Conservation (phyloP, 2,113 vertebrate species). For the Oncorhynchus tshawytscha region DNA sequence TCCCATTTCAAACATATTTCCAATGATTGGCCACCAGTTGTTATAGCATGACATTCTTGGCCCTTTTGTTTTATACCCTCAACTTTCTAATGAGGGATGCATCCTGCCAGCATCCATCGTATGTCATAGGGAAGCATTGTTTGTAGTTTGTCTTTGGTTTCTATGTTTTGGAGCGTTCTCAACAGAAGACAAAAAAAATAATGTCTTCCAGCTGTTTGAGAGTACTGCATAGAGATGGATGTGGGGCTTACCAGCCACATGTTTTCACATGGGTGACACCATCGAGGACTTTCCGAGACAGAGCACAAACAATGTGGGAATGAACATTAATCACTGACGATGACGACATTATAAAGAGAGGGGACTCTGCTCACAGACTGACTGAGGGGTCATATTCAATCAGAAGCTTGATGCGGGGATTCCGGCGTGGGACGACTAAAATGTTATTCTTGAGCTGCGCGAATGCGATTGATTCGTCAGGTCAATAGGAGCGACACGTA, state of each 20-base stretch:
- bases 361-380: neutral
- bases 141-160: slow-evolving; percentile 34
- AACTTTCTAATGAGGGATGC: neutral
- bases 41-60: neutral
- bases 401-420: slow-evolving; percentile 15
- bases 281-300: slow-evolving; percentile 30
- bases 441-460: neutral
- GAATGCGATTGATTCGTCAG: neutral
- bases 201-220: slow-evolving; percentile 62
- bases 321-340: slow-evolving; percentile 61
- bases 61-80: neutral
- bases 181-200: slow-evolving; percentile 19
- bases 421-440: neutral
- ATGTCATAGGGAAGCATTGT: slow-evolving; percentile 1
- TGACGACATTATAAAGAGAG: slow-evolving; percentile 34
- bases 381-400: slow-evolving; percentile 41
- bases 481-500: too few species aligned
- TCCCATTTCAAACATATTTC: slow-evolving; percentile 18
- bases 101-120: neutral
- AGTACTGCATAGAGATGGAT: slow-evolving; percentile 8
- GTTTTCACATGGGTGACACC: too few species aligned
- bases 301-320: slow-evolving; percentile 47
- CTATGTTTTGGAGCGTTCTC: slow-evolving; percentile 24
- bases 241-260: too few species aligned
- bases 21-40: slow-evolving; percentile 1